Percentiles rank a stretch among this genome's conserved stretches.
phyloP scores from a whole-genome alignment of 2,888 invertebrate species.

The Drosophila multiciliata region DNA sequence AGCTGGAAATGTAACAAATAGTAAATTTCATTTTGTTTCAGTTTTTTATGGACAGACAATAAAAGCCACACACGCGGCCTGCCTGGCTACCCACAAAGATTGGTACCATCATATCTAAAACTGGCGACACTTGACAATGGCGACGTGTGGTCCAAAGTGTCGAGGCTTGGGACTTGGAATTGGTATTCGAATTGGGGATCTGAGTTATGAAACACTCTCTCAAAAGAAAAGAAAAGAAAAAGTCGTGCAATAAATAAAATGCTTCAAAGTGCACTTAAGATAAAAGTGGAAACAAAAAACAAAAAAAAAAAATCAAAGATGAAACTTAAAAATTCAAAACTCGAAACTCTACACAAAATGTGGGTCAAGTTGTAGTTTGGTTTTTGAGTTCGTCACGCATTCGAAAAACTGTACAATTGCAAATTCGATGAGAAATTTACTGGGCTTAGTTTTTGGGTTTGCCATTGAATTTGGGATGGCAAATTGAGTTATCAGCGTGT shows the following conservation, averaged over 20 bases:
- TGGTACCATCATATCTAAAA: slow-evolving; percentile 73
- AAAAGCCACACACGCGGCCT: slow-evolving; percentile 71
- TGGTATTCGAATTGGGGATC: slow-evolving; percentile 9
- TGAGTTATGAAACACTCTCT: slow-evolving; percentile 64
- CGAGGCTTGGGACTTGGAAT: slow-evolving; percentile 26
- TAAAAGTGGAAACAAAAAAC: slow-evolving; percentile 44
- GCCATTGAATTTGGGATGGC: slow-evolving; percentile 3
- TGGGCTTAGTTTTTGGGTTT: background rate
- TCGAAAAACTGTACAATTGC: slow-evolving; percentile 1
- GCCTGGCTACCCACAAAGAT: slow-evolving; percentile 40
- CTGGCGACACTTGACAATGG: slow-evolving; percentile 71
- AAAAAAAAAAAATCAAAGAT: slow-evolving; percentile 18
- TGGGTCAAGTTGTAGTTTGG: slow-evolving; percentile 48
- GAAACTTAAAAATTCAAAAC: slow-evolving; percentile 38
- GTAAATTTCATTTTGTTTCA: slow-evolving; percentile 57
- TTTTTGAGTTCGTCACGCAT: slow-evolving; percentile 21
- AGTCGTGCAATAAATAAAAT: slow-evolving; percentile 80
- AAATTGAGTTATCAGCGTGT: slow-evolving; percentile 43
- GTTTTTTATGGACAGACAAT: slow-evolving; percentile 65
- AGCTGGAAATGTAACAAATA: slow-evolving; percentile 71
- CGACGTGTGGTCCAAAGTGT: slow-evolving; percentile 69
- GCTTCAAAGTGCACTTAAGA: slow-evolving; percentile 80
- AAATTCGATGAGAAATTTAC: background rate
- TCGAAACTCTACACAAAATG: slow-evolving; percentile 27
- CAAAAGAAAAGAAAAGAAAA: slow-evolving; percentile 45